phyloP scores from a whole-genome alignment of 2,888 invertebrate genomes.

The Diplolepis rosae region DNA sequence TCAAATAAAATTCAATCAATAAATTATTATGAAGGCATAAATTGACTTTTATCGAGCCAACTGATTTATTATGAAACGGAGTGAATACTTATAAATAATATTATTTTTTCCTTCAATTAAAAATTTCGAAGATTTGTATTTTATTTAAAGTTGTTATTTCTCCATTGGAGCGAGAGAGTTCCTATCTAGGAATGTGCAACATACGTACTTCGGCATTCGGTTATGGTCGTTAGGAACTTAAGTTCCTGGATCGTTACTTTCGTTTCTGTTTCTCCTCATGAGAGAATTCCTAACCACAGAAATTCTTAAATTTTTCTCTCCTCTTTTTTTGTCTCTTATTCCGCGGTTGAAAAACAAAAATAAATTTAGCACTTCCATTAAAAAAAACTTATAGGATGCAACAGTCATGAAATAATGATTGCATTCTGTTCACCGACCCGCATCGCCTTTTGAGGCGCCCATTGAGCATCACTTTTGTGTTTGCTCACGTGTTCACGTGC shows the following conservation, averaged over 20 bases:
- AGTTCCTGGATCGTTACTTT: slow-evolving; percentile 18
- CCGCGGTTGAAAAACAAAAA: neutral
- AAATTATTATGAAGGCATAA: neutral
- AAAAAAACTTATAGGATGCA: slow-evolving; percentile 45
- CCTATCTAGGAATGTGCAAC: slow-evolving; percentile 7
- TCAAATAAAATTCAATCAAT: neutral
- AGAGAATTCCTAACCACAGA: slow-evolving; percentile 5
- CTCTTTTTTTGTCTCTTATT: neutral
- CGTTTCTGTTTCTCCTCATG: slow-evolving; percentile 17
- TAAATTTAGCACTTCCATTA: neutral
- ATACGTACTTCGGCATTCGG: slow-evolving; percentile 21
- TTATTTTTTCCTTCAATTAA: neutral
- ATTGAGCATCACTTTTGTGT: slow-evolving; percentile 33
- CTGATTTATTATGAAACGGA: too few relatives aligned
- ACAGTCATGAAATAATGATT: slow-evolving; percentile 46
- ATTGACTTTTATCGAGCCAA: neutral
- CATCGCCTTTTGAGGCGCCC: slow-evolving; percentile 37
- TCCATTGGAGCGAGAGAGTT: neutral
- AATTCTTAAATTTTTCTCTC: neutral
- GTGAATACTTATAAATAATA: too few relatives aligned
- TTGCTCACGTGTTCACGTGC: slow-evolving; percentile 1
- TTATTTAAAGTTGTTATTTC: neutral
- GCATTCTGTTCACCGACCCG: slow-evolving; percentile 59
- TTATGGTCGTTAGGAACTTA: slow-evolving; percentile 26
- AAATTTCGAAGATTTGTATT: too few relatives aligned